phyloP scores from a whole-genome alignment of 2,113 vertebrate species.

The Tyto alba region DNA sequence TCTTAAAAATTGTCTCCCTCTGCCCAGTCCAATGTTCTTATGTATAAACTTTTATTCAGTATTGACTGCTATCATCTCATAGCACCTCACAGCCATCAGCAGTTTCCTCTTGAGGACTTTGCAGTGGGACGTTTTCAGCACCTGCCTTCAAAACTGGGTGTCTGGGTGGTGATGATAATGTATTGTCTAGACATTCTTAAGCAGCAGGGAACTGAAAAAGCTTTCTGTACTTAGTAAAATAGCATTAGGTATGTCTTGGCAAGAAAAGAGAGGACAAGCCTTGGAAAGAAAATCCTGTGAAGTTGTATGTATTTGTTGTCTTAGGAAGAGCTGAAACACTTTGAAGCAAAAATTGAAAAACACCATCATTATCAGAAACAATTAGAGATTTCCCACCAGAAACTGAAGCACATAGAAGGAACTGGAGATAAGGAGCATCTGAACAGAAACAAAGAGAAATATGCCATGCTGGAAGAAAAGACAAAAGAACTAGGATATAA shows the following conservation, averaged over 20 bases:
- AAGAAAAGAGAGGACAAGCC: not conserved
- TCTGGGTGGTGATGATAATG: not conserved
- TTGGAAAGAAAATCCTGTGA: not conserved
- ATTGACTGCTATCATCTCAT: not conserved
- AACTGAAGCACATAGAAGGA: conserved; percentile 85
- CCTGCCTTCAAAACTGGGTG: not conserved
- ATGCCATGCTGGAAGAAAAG: conserved; percentile 83
- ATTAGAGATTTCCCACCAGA: conserved; percentile 93
- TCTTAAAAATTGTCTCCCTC: not conserved
- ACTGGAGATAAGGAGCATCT: conserved; percentile 86
- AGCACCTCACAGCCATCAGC: not conserved
- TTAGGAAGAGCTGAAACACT: conserved; percentile 94
- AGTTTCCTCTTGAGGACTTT: not conserved
- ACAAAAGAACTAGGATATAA: conserved; percentile 94
- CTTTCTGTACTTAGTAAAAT: not conserved
- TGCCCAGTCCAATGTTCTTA: not conserved
- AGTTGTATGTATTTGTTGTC: not conserved
- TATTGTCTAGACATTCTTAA: not conserved
- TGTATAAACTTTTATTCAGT: not conserved
- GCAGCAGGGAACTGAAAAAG: not conserved
- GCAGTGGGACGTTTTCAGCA: not conserved
- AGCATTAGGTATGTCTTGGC: not conserved
- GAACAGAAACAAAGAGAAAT: conserved; percentile 84
- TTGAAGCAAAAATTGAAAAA: conserved; percentile 95
- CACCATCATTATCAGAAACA: conserved; percentile 95